Evolutionary conservation across 2,113 vertebrate species (phyloP).

Genomic region (Syngnathus scovelli): DNA sequence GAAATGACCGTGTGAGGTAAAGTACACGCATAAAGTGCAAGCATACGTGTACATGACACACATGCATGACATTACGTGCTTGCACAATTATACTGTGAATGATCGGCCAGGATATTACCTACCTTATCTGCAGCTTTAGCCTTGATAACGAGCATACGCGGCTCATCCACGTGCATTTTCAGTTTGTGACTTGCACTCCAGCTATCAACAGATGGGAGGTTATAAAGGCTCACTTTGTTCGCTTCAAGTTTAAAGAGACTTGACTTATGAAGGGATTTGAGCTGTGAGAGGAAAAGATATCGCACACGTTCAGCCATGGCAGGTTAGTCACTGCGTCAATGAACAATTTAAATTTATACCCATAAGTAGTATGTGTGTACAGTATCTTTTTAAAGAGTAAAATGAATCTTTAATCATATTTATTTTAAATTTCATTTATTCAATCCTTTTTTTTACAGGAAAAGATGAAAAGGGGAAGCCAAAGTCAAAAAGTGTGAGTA

Average conservation of each 20-base stretch:
- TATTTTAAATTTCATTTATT: not conserved
- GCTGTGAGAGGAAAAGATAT: conserved; percentile 1
- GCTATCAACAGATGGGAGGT: conserved; percentile 19
- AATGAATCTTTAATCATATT: not conserved
- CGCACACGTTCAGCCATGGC: conserved; percentile 44
- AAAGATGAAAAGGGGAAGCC: conserved; percentile 16
- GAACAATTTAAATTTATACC: not conserved
- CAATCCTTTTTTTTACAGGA: conserved; percentile 10
- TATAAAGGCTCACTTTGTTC: conserved; percentile 14
- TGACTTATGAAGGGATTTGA: conserved; percentile 24
- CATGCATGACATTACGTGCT: not conserved
- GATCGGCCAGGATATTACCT: not conserved
- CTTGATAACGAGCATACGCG: not conserved
- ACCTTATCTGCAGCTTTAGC: conserved; percentile 4
- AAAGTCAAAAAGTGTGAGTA: conserved; percentile 48
- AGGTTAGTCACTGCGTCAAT: conserved; percentile 47
- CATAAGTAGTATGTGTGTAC: not conserved
- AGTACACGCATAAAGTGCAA: not conserved
- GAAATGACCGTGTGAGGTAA: not conserved
- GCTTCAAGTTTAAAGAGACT: not conserved
- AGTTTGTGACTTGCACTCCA: not conserved
- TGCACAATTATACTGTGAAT: not conserved
- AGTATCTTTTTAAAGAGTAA: not conserved
- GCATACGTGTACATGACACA: not conserved
- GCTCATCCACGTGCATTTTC: conserved; percentile 10